phyloP scores from a whole-genome alignment of 2,113 vertebrate species.

The Motacilla tschutschensis region DNA sequence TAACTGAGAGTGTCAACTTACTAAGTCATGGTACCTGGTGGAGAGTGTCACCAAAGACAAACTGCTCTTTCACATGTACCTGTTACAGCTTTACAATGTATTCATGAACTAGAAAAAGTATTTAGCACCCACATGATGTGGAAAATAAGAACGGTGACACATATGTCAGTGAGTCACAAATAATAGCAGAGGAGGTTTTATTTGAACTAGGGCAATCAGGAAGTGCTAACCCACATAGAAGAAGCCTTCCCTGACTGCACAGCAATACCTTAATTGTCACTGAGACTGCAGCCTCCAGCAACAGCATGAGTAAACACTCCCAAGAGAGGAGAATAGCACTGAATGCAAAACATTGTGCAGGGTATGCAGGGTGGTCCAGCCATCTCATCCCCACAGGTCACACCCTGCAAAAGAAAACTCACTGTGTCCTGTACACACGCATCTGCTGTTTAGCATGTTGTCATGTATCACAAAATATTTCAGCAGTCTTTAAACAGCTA shows the following conservation, averaged over 20 bases:
- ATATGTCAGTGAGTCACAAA: slow-evolving; percentile 12
- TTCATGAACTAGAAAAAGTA: neutral
- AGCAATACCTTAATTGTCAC: neutral
- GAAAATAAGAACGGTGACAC: slow-evolving; percentile 4
- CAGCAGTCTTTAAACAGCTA: neutral
- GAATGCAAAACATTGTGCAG: neutral
- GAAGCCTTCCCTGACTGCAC: neutral
- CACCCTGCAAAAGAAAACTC: neutral
- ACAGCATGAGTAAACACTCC: neutral
- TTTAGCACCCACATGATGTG: neutral
- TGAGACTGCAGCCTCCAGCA: accelerated
- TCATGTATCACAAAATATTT: neutral
- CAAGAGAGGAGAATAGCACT: neutral
- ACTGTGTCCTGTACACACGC: accelerated
- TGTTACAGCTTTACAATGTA: neutral
- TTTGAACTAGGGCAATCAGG: neutral
- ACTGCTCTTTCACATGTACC: neutral
- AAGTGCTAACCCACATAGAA: neutral
- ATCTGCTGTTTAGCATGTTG: neutral
- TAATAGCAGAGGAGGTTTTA: neutral
- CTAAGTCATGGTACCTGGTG: neutral
- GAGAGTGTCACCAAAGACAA: neutral
- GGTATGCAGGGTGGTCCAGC: neutral
- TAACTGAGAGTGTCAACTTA: neutral
- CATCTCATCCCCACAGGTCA: neutral